Evolutionary conservation across 2,113 vertebrate genomes (phyloP).

Genomic region (Tringa solitaria): DNA sequence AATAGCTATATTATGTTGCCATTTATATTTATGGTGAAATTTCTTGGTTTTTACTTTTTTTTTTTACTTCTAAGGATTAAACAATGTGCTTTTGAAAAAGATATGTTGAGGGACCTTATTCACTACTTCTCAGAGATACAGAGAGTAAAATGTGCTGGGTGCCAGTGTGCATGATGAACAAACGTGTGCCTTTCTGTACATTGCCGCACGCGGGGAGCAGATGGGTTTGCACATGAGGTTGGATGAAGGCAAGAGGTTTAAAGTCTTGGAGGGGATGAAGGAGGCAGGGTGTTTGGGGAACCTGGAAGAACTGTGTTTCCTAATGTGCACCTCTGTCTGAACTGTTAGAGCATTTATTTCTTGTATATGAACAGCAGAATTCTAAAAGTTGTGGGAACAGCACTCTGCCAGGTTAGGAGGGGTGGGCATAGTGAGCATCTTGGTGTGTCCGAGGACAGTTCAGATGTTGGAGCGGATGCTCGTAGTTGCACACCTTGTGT

Average conservation of each 20-base stretch:
- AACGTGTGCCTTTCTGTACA: background rate
- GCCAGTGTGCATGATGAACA: background rate
- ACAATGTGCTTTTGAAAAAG: background rate
- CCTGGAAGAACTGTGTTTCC: background rate
- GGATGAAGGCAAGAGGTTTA: background rate
- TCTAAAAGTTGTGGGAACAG: background rate
- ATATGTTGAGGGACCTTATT: background rate
- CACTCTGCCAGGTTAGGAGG: background rate
- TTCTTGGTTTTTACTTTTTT: background rate
- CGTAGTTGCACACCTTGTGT: fast-evolving
- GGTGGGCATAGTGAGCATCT: background rate
- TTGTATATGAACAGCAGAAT: background rate
- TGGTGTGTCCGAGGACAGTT: background rate
- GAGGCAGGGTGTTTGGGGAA: background rate
- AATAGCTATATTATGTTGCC: background rate
- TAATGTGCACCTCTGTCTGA: background rate
- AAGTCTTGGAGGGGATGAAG: background rate
- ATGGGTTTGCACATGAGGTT: no score
- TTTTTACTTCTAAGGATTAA: background rate
- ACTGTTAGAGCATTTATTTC: background rate
- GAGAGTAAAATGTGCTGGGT: background rate
- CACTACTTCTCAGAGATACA: background rate
- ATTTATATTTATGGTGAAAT: background rate
- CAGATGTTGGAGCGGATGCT: background rate
- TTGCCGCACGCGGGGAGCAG: fast-evolving